Base-by-base conservation (phyloP, 2,113 vertebrate genomes). In the Corynorhinus townsendii region DNA sequence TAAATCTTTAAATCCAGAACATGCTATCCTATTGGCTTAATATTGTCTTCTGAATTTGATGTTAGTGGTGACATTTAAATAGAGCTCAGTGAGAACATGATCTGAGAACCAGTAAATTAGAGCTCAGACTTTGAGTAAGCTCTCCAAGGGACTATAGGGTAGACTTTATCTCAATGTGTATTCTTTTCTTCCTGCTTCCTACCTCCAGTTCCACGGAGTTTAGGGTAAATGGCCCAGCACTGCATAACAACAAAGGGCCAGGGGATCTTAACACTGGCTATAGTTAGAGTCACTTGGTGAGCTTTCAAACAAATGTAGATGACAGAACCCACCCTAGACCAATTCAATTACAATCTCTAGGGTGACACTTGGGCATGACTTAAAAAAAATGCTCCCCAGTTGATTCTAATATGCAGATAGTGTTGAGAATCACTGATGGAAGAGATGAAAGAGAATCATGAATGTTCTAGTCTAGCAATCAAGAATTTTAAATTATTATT, bases 301-400 rank as follows among this genome's bases (percentile, higher is more conserved):
- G 16, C 1, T 75, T 75, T 79, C 77, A 90, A 96, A 62, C 22
- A 56, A 89, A 59, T 54, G 12, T 84, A 88, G 68, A 82, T 62
- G 47, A 75, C 52, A 82, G 30, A 93, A 5, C 5, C 35, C 26
- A 62, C 38, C 35, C 22, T 38, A 77, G 38, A 43, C 10, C 56
- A 40, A 87, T 90, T 76, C 38, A 64, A 14, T 71, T 80, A 90
- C 33, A 94, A 83, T 95, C 80, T 83, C 11, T 62, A 95, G 30
- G 69, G 26, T 93, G 40, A 95, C 14, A 33, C n/a, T n/a, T 43
- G 15, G 35, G 10, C 30, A 43, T 28, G 3, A 47, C 47, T 38
- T 30, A 30, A 68, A n/a, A 43, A 38, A 96, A 85, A 87, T 56
- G 33, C 16, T 92, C 72, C 24, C 72, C 19, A 47, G 28, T 86